Conservation (phyloP, 92 coral and sea anemone species). For the Palythoa grandiflora region DNA sequence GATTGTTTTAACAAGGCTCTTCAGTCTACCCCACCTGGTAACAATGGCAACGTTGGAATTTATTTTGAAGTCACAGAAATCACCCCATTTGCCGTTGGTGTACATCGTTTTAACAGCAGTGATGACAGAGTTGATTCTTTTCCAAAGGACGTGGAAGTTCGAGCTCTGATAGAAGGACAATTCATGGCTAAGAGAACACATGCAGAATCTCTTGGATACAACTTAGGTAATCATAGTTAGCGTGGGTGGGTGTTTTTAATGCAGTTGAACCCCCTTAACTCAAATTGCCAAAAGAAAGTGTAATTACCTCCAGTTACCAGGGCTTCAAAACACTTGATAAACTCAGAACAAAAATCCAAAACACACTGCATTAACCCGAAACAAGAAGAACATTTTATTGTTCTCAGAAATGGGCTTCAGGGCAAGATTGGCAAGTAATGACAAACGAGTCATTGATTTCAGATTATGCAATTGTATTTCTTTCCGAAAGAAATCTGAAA, state of each 20-base stretch:
- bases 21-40: constrained; percentile 81
- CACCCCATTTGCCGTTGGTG: constrained; percentile 94
- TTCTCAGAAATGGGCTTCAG: too few species aligned
- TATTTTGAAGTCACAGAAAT: constrained; percentile 93
- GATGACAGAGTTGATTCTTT: constrained; percentile 77
- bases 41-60: constrained; percentile 95
- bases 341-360: too few species aligned
- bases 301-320: too few species aligned
- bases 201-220: constrained; percentile 91
- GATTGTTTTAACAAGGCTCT: constrained; percentile 77
- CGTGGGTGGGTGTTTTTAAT: background rate
- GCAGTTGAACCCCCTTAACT: background rate
- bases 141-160: constrained; percentile 82
- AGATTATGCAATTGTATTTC: too few species aligned
- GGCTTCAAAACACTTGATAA: too few species aligned
- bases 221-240: constrained; percentile 71
- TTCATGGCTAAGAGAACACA: constrained; percentile 96
- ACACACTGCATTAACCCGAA: too few species aligned
- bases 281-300: too few species aligned
- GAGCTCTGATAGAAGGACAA: constrained; percentile 96
- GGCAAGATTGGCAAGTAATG: too few species aligned
- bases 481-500: too few species aligned
- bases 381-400: too few species aligned
- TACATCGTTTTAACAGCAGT: constrained; percentile 79
- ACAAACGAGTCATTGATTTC: too few species aligned